A percentile compares a stretch with the other conserved stretches of the same genome.
phyloP scores from a whole-genome alignment of 2,888 invertebrate genomes.

The Hirtodrosophila confusa region DNA sequence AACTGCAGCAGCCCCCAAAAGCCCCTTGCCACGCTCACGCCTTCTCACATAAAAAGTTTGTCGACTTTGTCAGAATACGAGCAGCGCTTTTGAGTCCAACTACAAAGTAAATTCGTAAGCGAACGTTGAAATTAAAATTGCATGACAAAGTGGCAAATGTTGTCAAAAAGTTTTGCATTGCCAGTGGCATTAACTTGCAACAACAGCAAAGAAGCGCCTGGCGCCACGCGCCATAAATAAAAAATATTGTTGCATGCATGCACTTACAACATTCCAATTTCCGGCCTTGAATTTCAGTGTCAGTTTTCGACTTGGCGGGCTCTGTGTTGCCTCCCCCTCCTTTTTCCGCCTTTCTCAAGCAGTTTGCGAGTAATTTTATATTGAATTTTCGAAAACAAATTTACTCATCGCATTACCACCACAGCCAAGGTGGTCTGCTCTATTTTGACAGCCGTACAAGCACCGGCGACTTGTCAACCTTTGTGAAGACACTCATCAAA shows the following conservation, averaged over 20 bases:
- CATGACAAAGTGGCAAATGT: constrained; percentile 78
- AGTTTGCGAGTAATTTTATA: constrained; percentile 26
- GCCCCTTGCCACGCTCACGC: background rate
- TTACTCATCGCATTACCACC: constrained; percentile 36
- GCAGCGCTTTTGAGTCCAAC: constrained; percentile 40
- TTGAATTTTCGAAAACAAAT: constrained; percentile 22
- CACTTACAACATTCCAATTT: constrained; percentile 54
- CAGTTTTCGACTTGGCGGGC: constrained; percentile 13
- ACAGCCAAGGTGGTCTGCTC: constrained; percentile 18
- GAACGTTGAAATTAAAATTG: constrained; percentile 71
- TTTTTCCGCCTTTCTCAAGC: background rate
- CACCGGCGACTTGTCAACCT: constrained; percentile 16
- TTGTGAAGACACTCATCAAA: constrained; percentile 7
- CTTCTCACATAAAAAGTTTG: constrained; percentile 66
- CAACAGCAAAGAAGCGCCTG: constrained; percentile 8
- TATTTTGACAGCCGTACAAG: constrained; percentile 32
- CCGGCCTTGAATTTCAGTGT: constrained; percentile 50
- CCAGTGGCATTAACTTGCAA: constrained; percentile 31
- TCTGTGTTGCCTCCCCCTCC: too few relatives aligned
- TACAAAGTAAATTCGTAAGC: constrained; percentile 66
- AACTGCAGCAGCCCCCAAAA: constrained; percentile 41
- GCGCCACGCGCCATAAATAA: constrained; percentile 21
- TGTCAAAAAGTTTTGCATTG: constrained; percentile 72
- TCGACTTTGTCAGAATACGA: constrained; percentile 75
- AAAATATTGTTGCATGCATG: constrained; percentile 39